Base-by-base conservation (phyloP, 2,888 invertebrate genomes). In the Pyrgus malvae region DNA sequence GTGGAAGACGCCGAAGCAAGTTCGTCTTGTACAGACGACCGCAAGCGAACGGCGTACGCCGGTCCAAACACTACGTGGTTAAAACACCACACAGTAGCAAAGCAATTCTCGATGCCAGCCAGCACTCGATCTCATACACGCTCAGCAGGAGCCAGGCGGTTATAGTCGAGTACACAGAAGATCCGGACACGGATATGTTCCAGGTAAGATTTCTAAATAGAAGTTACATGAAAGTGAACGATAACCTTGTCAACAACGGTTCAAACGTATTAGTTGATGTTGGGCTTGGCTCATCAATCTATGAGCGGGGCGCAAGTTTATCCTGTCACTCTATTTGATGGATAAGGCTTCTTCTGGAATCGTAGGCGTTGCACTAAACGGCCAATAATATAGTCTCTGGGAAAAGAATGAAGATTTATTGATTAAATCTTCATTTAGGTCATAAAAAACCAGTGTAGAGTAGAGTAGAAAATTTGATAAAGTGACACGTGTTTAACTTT, bases 151-250 rank as follows among this genome's bases (percentile, higher is more conserved):
- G 96, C 80, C 98, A 99, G 90, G 98, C 98, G 50, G 98, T 99
- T 72, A 98, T 99, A 76, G 99, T 99, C 53, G 99, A 99, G 90
- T 99, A 99, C 89, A 96, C 96, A 70, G 95, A 95, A 76, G 99
- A 99, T 88, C 93, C 95, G 56, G 96, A 97, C 78, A 99, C 98
- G 53, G 99, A 99, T 88, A 99, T 99, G 99, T 99, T 99, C 91
- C 99, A 99, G 94, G 98, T 98, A 77, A 85, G 91, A 11, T 38
- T 38, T 38, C 14, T 14, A 33, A 14, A 14, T 7, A 14, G 14
- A 33, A 33, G 33, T 7, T 33, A 33, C 11, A n/a, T n/a, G n/a
- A 9, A 12, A 16, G 7, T 25, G 25, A 8, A 25, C 9, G 8
- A 8, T 16, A 16, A 16, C 11, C 35, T 16, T 16, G 33, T 38